These are phyloP conservation scores for Lycophotia porphyrea DNA, from an alignment of 2,888 invertebrate genomes.

Conservation along the genomic window DNA sequence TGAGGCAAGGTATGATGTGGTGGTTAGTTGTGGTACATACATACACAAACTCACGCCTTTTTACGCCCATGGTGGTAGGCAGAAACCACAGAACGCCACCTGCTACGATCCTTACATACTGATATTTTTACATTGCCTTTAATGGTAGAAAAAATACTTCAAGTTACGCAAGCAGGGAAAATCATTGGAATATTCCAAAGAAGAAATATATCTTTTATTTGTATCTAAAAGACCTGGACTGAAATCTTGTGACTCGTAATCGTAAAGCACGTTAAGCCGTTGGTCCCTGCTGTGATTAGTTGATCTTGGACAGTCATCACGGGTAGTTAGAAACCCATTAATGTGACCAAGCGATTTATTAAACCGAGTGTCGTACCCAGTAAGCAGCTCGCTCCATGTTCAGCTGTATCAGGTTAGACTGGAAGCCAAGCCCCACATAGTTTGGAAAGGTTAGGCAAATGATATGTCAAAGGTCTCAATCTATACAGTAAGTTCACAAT, in stretches of 20 bases:
- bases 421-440: not conserved
- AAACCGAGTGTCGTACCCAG: not conserved
- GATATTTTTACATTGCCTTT: not conserved
- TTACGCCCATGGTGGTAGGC: no score
- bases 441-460: not conserved
- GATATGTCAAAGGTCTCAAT: not conserved
- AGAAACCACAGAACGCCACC: no score
- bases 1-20: conserved; percentile 27
- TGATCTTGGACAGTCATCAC: not conserved
- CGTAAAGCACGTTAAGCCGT: not conserved
- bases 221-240: not conserved
- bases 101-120: no score
- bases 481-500: not conserved
- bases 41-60: no score
- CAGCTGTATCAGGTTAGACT: not conserved
- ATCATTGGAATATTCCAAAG: not conserved
- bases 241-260: not conserved
- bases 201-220: not conserved
- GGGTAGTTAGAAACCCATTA: not conserved
- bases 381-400: not conserved
- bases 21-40: not conserved
- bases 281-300: not conserved
- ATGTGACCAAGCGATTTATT: not conserved
- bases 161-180: not conserved
- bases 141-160: not conserved